Base-by-base conservation (phyloP, 2,113 vertebrate genomes). In the Cochlearius cochlearius region DNA sequence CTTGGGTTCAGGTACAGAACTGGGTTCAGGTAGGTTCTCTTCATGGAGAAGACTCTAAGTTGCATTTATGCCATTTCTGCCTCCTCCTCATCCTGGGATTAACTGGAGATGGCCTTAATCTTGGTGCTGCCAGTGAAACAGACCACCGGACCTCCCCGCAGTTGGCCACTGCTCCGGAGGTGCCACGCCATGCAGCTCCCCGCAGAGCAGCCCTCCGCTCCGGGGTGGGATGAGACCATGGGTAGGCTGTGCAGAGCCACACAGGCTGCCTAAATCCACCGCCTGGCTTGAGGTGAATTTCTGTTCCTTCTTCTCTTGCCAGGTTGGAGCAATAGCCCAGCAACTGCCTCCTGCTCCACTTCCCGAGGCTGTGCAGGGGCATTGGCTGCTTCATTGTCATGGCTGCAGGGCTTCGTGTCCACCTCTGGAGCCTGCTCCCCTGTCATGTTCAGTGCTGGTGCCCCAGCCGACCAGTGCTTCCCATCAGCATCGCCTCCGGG, bases 131-230 rank as follows among this genome's bases (percentile, higher is more conserved):
- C 41, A 41, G 25, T n/a, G 26, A 69, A 56, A 23, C 15, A 60
- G 68, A n/a, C 21, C 3, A 7, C 59, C 0, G 0, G n/a, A 53
- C 47, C 9, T 5, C 8, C 8, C 15, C 0, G 0, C 34, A 66
- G 50, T 30, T 13, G 4, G 29, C 38, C 56, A 56, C 11, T 2
- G 5, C 53, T 15, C 10, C 3, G 1, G 64, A 60, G 39, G 9
- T 36, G 55, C 30, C 60, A 45, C 41, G 36, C 39, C 36, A 41
- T 16, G 43, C 59, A 74, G 23, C 16, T 63, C 20, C 34, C 41
- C 53, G 49, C 5, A 12, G 32, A 81, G 43, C 64, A 77, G 20
- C n/a, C 11, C 47, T 43, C 15, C 1, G 1, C 1, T 1, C 27
- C 27, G 22, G 13, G 10, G 10, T 15, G 53, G 16, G n/a, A 45